Evolutionary conservation across 1,140 invertebrate species (phyloP), one percentile per base, ranked within the genome.

Genomic region (Ylistrum balloti): DNA sequence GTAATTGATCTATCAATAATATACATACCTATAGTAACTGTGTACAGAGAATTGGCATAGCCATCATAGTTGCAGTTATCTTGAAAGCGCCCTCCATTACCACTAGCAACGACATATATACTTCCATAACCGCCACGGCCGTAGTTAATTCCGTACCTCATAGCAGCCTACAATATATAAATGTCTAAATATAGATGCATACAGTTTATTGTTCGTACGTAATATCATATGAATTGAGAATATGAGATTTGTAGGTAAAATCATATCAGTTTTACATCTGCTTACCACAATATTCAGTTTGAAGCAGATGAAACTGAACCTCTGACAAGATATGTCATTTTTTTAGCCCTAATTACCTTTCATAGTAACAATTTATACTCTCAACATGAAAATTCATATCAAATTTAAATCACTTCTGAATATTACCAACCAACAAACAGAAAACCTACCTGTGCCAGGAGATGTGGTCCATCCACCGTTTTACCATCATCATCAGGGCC

Each of bases 61-160:
- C 96, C 96, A 93, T 96, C 96, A 95, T 94, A 96, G 92, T 96
- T 96, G 91, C 96, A 96, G 93, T 96, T 96, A 92, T 96, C 96
- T 34, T 92, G 56, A 85, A 93, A 89, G 85, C 90, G 91, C 85
- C 96, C 96, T 41, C 96, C 96, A 90, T 96, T 96, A 13, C 96
- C 96, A 91, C 96, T 96, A 48, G 96, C 96, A 92, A 96, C 95
- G 15, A 96, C 96, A 94, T 95, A 96, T 38, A 96, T 95, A 90
- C 94, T 95, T 5, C 96, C 96, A 91, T 96, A 96, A 74, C 96
- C 96, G 34, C 93, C 86, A 33, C 96, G 93, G 86, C 96, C 96
- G 94, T 95, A 95, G 85, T 95, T 94, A 20, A 96, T 94, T 7
- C 96, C 96, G 92, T 95, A 93, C 48, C 95, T 93, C 93, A 96